A percentile compares a stretch with the other conserved stretches of the same genome.
phyloP scores from a whole-genome alignment of 2,797 vertebrate species.

The Lates japonicus region DNA sequence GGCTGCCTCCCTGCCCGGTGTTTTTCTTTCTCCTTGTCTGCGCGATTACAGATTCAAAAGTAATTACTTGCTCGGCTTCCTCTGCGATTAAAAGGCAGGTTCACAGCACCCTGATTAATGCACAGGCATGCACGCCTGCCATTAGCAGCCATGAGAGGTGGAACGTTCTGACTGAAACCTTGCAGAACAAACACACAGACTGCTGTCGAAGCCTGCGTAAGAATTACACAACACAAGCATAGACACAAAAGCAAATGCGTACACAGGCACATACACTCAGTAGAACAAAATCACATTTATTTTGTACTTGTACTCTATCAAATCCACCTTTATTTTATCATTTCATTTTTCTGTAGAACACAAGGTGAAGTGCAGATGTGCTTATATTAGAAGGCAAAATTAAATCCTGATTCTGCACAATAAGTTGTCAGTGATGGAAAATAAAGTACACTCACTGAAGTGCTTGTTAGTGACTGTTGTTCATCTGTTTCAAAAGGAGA shows the following conservation, averaged over 20 bases:
- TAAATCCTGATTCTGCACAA: background rate
- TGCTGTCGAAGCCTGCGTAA: conserved; percentile 25
- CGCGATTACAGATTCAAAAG: conserved; percentile 92
- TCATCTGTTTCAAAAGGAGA: background rate
- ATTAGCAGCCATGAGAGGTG: conserved; percentile 89
- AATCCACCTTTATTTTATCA: background rate
- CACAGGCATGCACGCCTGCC: conserved; percentile 90
- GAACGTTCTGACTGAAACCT: conserved; percentile 90
- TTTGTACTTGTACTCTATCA: background rate
- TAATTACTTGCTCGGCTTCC: conserved; percentile 98
- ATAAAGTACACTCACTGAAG: background rate
- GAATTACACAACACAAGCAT: conserved; percentile 33
- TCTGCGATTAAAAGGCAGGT: conserved; percentile 89
- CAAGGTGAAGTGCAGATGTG: background rate
- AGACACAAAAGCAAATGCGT: conserved; percentile 5
- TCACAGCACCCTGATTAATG: conserved; percentile 94
- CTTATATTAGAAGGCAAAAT: too few relatives aligned
- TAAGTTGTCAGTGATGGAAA: background rate
- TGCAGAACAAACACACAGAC: conserved; percentile 80
- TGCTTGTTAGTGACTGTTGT: background rate
- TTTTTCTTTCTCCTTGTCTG: conserved; percentile 68
- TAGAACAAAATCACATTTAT: background rate
- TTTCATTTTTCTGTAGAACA: background rate
- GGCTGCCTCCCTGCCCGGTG: conserved; percentile 24
- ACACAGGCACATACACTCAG: background rate